Conservation (phyloP, 2,113 vertebrate species). For the Chaetodon auriga region DNA sequence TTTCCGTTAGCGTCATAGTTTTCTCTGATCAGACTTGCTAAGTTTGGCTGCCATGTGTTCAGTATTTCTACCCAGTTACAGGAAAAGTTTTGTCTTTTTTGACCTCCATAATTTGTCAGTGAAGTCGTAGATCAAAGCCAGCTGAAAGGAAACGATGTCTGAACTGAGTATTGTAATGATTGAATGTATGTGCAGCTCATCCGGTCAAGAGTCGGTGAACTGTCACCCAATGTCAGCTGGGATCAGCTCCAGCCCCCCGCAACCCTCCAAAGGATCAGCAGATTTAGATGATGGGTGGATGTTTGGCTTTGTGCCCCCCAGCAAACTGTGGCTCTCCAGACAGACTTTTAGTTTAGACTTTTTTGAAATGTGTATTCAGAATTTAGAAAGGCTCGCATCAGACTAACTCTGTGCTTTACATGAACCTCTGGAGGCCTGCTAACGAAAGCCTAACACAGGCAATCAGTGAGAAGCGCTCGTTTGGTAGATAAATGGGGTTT, state of each 20-base stretch:
- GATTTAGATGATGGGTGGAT: not conserved
- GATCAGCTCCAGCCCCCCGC: no score
- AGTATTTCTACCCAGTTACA: conserved; percentile 40
- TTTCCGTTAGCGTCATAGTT: conserved; percentile 36
- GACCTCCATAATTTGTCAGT: conserved; percentile 11
- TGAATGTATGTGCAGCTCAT: conserved; percentile 64
- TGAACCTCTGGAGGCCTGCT: not conserved
- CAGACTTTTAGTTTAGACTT: conserved; percentile 17
- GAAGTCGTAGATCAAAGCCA: conserved; percentile 39
- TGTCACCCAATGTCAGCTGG: no score
- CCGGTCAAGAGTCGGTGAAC: not conserved
- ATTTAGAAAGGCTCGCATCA: not conserved
- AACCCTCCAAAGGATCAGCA: no score
- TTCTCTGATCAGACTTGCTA: conserved; percentile 40
- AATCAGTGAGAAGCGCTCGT: not conserved
- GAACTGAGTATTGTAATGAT: conserved; percentile 33
- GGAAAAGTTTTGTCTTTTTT: not conserved
- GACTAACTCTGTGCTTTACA: conserved; percentile 17
- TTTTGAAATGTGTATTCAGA: conserved; percentile 20
- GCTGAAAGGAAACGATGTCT: conserved; percentile 19
- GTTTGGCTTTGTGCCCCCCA: conserved; percentile 7
- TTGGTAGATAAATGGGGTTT: conserved; percentile 13
- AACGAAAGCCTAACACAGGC: not conserved
- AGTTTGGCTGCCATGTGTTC: conserved; percentile 31
- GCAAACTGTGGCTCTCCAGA: conserved; percentile 1